Evolutionary conservation across 30 jellyfish, hydroid and myxozoan species (phyloP).

Genomic region (Turritopsis dohrnii): DNA sequence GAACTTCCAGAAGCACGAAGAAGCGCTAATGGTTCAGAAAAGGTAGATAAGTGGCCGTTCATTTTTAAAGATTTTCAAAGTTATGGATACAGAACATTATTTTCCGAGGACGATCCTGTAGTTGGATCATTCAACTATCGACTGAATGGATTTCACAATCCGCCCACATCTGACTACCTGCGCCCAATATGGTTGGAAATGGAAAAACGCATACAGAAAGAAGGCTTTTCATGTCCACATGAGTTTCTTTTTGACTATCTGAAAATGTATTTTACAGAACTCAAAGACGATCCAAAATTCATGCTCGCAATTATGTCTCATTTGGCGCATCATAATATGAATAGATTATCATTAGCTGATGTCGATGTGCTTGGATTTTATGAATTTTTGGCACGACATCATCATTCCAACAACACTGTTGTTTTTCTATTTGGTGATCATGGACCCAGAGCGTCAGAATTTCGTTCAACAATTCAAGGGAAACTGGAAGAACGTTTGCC

Average conservation of each 20-base stretch:
- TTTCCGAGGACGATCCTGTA: slow-evolving; percentile 44
- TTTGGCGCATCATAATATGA: slow-evolving; percentile 27
- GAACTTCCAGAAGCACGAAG: slow-evolving; percentile 65
- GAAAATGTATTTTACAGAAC: slow-evolving; percentile 9
- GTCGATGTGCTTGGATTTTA: neutral
- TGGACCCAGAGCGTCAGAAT: slow-evolving; percentile 60
- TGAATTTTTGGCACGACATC: slow-evolving; percentile 11
- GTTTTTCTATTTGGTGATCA: slow-evolving; percentile 69
- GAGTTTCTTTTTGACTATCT: slow-evolving; percentile 18
- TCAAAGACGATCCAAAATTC: slow-evolving; percentile 21
- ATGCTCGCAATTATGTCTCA: slow-evolving; percentile 13
- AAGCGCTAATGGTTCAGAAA: slow-evolving; percentile 4
- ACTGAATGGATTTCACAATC: slow-evolving; percentile 45
- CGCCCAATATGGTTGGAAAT: slow-evolving; percentile 52
- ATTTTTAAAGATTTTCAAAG: slow-evolving; percentile 38
- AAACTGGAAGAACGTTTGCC: slow-evolving; percentile 87
- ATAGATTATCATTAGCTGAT: slow-evolving; percentile 23
- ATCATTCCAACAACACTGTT: slow-evolving; percentile 34
- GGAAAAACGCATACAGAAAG: neutral
- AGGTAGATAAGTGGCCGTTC: slow-evolving; percentile 68
- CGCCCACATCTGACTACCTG: slow-evolving; percentile 53
- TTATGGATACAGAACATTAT: slow-evolving; percentile 40
- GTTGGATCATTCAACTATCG: slow-evolving; percentile 46
- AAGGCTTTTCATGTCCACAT: neutral
- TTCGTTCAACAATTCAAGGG: slow-evolving; percentile 66